Conservation (phyloP, 2,797 vertebrate species). For the Molossus molossus region DNA sequence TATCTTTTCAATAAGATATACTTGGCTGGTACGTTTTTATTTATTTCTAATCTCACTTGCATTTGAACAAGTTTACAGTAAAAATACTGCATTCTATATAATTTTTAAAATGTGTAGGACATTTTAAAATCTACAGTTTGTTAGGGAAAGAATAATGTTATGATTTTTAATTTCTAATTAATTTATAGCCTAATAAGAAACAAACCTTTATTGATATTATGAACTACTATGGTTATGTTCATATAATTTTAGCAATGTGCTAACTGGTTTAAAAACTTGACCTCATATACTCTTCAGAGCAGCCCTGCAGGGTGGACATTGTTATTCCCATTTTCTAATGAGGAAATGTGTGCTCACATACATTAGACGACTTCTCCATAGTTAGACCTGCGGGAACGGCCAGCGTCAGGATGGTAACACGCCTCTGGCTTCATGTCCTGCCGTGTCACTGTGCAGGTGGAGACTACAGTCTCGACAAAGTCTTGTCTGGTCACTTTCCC, state of each 20-base stretch:
- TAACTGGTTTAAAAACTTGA: background rate
- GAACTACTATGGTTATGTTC: background rate
- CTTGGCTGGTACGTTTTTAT: constrained; percentile 57
- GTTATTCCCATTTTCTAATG: background rate
- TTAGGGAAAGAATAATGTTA: constrained; percentile 36
- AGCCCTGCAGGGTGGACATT: background rate
- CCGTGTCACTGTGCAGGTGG: background rate
- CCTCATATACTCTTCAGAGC: background rate
- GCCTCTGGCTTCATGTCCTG: background rate
- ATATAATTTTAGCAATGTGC: background rate
- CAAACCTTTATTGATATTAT: background rate
- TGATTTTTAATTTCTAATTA: constrained; percentile 37
- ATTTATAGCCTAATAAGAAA: background rate
- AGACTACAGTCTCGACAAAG: background rate
- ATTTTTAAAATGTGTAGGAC: background rate
- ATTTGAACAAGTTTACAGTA: constrained; percentile 25
- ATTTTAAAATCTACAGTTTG: constrained; percentile 53
- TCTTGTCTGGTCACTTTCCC: background rate
- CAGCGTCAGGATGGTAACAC: no score
- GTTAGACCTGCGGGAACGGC: no score
- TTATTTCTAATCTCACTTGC: constrained; percentile 61
- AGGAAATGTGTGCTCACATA: background rate
- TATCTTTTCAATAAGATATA: constrained; percentile 67
- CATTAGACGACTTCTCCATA: background rate
- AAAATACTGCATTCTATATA: constrained; percentile 60